These are phyloP conservation scores for Probaryconus sp. DNA, from an alignment of 1,140 invertebrate species.

Conservation along the genomic window DNA sequence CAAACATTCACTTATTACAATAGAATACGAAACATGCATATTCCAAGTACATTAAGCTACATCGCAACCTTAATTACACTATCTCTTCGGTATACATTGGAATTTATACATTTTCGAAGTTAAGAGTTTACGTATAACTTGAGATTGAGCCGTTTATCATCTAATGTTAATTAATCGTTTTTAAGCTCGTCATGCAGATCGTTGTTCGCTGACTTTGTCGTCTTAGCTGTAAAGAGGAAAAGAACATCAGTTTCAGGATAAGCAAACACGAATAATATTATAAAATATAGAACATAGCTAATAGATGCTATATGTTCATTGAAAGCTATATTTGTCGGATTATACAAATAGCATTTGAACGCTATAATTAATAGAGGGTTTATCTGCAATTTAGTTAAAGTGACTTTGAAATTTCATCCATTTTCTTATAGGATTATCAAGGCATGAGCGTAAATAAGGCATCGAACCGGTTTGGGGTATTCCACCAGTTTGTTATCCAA, in stretches of 20 bases:
- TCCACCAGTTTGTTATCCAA: conserved; percentile 29
- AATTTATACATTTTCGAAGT: conserved; percentile 49
- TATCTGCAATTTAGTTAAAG: conserved; percentile 33
- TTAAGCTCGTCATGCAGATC: conserved; percentile 41
- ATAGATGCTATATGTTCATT: conserved; percentile 14
- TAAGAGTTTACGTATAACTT: conserved; percentile 46
- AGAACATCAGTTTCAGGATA: not conserved
- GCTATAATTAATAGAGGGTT: conserved; percentile 42
- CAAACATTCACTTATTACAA: conserved; percentile 49
- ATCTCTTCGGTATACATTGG: conserved; percentile 55
- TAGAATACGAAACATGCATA: conserved; percentile 49
- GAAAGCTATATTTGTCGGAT: conserved; percentile 23
- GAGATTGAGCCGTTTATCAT: conserved; percentile 54
- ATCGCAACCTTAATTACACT: conserved; percentile 48
- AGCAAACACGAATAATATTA: not conserved
- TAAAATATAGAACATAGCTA: conserved; percentile 15
- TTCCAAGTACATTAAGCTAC: conserved; percentile 40
- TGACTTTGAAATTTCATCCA: conserved; percentile 41
- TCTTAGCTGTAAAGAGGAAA: conserved; percentile 33
- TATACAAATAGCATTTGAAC: conserved; percentile 42
- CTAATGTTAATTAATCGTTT: conserved; percentile 45
- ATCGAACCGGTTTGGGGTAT: conserved; percentile 40
- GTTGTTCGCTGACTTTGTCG: conserved; percentile 12
- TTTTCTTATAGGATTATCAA: conserved; percentile 28
- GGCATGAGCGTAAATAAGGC: conserved; percentile 21